Evolutionary conservation across 2,113 vertebrate species (phyloP).

Genomic region (Arenaria interpres): DNA sequence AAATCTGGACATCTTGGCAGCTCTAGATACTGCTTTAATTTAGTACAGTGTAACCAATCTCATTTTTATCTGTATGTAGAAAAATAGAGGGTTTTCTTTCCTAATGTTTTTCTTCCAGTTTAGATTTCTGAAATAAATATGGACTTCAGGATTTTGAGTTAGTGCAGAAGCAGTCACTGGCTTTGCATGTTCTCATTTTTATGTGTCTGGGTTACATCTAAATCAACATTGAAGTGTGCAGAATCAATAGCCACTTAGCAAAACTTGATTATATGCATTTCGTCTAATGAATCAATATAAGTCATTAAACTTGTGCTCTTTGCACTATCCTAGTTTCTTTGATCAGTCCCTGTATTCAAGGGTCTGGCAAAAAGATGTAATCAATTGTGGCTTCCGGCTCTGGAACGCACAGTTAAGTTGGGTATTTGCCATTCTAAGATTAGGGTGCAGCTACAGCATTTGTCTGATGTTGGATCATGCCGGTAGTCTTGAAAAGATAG

Average conservation of each 20-base stretch:
- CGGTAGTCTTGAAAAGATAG: background rate
- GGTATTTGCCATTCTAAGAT: background rate
- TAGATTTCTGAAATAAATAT: background rate
- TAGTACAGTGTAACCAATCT: background rate
- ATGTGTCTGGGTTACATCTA: background rate
- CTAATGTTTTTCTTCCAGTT: background rate
- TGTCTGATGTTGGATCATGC: background rate
- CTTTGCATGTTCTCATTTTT: background rate
- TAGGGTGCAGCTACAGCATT: background rate
- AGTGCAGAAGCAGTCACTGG: background rate
- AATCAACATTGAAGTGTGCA: background rate
- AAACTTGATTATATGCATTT: conserved; percentile 36
- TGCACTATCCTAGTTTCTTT: background rate
- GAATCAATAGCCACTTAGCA: conserved; percentile 36
- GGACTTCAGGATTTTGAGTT: background rate
- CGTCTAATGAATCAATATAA: conserved; percentile 1
- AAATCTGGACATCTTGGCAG: background rate
- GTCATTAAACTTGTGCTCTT: background rate
- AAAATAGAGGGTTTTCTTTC: background rate
- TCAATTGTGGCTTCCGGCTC: background rate
- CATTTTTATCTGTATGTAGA: background rate
- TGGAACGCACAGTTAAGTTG: background rate
- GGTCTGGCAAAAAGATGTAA: background rate
- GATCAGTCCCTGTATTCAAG: background rate
- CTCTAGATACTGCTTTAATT: background rate